Evolutionary conservation across 1,140 invertebrate genomes (phyloP).

Genomic region (Zaprionus africanus): DNA sequence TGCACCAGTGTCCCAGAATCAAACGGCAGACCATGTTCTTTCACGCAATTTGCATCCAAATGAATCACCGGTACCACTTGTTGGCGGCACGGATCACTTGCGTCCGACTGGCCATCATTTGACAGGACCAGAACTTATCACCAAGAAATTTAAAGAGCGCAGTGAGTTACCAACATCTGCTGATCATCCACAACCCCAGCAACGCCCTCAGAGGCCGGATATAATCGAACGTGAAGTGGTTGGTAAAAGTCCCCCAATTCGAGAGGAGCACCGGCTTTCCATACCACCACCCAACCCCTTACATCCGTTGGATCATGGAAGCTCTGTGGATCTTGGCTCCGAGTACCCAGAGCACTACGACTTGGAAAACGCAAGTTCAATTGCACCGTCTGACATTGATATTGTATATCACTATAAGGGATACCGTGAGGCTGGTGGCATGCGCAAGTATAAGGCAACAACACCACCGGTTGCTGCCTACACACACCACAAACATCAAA

Average conservation of each 20-base stretch:
- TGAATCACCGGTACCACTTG: constrained; percentile 80
- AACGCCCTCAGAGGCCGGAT: constrained; percentile 93
- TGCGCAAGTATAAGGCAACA: constrained; percentile 93
- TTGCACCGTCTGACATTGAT: constrained; percentile 98
- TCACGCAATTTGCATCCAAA: constrained; percentile 83
- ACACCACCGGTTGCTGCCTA: constrained; percentile 90
- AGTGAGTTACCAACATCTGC: constrained; percentile 88
- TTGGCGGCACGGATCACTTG: constrained; percentile 42
- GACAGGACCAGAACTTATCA: constrained; percentile 91
- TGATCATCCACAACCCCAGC: constrained; percentile 84
- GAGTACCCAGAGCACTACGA: constrained; percentile 98
- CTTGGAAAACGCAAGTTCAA: constrained; percentile 97
- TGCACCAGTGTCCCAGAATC: constrained; percentile 85
- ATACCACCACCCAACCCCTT: constrained; percentile 88
- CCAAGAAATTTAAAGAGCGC: constrained; percentile 94
- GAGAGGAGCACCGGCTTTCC: constrained; percentile 91
- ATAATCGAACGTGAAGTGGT: constrained; percentile 96
- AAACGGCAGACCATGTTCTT: constrained; percentile 86
- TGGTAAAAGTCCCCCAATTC: constrained; percentile 89
- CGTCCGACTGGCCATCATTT: constrained; percentile 86
- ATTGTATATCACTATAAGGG: constrained; percentile 98
- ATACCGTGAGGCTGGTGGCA: constrained; percentile 91
- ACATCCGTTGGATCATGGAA: constrained; percentile 88
- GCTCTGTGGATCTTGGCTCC: constrained; percentile 89
- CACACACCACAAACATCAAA: constrained; percentile 91